Base-by-base conservation (phyloP, 2,888 invertebrate genomes). In the Drosophila anomalata region DNA sequence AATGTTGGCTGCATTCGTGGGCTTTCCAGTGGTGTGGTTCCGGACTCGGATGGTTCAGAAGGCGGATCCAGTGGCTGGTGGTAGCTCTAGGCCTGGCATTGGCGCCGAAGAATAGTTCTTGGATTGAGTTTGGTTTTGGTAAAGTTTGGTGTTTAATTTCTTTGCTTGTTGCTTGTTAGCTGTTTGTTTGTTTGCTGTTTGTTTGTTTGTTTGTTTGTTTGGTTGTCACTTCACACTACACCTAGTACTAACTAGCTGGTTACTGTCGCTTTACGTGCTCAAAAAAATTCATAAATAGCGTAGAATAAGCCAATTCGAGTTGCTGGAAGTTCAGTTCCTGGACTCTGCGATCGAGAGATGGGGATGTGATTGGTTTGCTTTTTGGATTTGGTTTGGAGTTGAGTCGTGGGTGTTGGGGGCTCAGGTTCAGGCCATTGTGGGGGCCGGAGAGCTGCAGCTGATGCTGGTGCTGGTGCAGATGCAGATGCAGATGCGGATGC, bases 1-100 rank as follows among this genome's bases (percentile, higher is more conserved):
- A 95, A 94, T 93, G 95, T 95, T 92, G 95, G 95, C 95, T 95
- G 95, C 95, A 95, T 95, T 93, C 94, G 95, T 82, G 81, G 79
- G 84, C 78, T 87, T 79, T 66, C 53, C 62, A 52, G 1, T 22
- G 20, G 4, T 42, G 3, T 9, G 11, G 20, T 42, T 20, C n/a
- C n/a, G n/a, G 36, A 36, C 11, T 17, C 42, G 42, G 42, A 42
- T 42, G 20, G 42, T 42, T 42, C 42, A 60, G 63, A 62, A 5
- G 1, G 22, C 22, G 22, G 22, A 24, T 24, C 22, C 22, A 24
- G 22, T 26, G 8, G 29, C 8, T 29, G 29, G 9, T 29, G 9
- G 29, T 29, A 9, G 29, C 29, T 2, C 9, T 29, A 9, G 29
- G 29, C 8, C 29, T 29, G 29, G 8, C 29, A 29, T 29, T 29